Evolutionary conservation across 2,888 invertebrate genomes (phyloP).

Genomic region (Caenorhabditis becei): DNA sequence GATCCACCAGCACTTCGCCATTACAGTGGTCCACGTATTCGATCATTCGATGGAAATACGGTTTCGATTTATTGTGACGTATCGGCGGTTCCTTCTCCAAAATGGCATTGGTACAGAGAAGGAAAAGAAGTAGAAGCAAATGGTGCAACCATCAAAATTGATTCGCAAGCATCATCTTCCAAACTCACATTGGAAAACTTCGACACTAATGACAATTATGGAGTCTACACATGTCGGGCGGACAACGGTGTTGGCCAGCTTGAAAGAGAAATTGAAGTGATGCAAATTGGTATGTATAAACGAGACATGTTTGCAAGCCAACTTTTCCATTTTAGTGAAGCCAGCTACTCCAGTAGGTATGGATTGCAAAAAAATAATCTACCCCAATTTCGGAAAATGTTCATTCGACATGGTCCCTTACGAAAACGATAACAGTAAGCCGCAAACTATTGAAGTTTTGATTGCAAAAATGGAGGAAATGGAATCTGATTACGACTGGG

Average conservation of each 20-base stretch:
- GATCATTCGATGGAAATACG: slow-evolving; percentile 67
- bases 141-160: slow-evolving; percentile 64
- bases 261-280: slow-evolving; percentile 65
- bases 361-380: slow-evolving; percentile 68
- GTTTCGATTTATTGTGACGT: slow-evolving; percentile 70
- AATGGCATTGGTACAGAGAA: slow-evolving; percentile 70
- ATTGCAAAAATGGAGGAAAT: slow-evolving; percentile 63
- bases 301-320: neutral
- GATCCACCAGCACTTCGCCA: slow-evolving; percentile 67
- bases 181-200: slow-evolving; percentile 60
- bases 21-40: slow-evolving; percentile 57
- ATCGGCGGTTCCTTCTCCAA: slow-evolving; percentile 71
- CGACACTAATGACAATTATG: slow-evolving; percentile 64
- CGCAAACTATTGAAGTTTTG: slow-evolving; percentile 58
- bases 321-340: slow-evolving; percentile 62
- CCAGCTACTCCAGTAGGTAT: slow-evolving; percentile 66
- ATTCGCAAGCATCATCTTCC: slow-evolving; percentile 47
- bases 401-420: slow-evolving; percentile 59
- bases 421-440: slow-evolving; percentile 46
- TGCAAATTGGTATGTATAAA: slow-evolving; percentile 71
- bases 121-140: slow-evolving; percentile 71
- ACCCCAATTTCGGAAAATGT: slow-evolving; percentile 73
- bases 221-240: slow-evolving; percentile 71
- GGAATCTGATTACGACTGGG: slow-evolving; percentile 64
- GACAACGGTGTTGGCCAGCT: slow-evolving; percentile 71